A percentile compares a stretch with the other conserved stretches of the same genome.
phyloP scores from a whole-genome alignment of 2,113 vertebrate species.

The Malurus cyaneus region DNA sequence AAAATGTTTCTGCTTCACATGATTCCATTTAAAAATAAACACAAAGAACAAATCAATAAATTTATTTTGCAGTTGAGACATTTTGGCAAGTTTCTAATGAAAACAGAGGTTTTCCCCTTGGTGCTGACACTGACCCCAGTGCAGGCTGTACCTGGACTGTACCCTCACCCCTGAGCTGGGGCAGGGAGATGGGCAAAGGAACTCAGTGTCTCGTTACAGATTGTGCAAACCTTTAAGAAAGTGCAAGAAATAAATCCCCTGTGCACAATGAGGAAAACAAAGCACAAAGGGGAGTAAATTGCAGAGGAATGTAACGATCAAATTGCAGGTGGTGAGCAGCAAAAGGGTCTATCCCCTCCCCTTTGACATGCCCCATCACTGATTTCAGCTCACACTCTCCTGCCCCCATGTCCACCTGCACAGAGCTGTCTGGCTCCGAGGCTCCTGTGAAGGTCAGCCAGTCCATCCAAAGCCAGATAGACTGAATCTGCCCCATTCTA shows the following conservation, averaged over 20 bases:
- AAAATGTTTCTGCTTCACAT: not conserved
- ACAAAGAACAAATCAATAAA: rapidly evolving
- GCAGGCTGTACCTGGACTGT: not conserved
- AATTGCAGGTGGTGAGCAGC: not conserved
- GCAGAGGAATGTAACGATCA: not conserved
- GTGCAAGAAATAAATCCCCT: not conserved
- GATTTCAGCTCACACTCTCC: not conserved
- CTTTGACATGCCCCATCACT: not conserved
- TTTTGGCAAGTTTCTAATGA: not conserved
- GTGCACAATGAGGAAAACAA: not conserved
- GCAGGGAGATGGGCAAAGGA: not conserved
- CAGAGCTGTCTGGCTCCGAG: not conserved
- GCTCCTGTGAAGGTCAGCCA: not conserved
- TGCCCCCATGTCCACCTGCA: not conserved
- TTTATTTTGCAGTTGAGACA: not conserved
- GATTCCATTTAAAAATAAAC: not conserved
- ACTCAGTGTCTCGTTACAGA: not conserved
- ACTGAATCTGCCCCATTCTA: not conserved
- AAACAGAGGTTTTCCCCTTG: not conserved
- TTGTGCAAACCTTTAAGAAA: not conserved
- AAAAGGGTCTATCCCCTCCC: not conserved
- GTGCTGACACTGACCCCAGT: not conserved
- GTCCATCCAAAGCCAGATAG: not conserved
- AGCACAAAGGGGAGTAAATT: not conserved
- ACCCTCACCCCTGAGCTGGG: not conserved